Percentiles rank a stretch among this genome's conserved stretches.
Evolutionary conservation across 2,113 vertebrate species (phyloP).

Genomic region (Copsychus sechellarum): DNA sequence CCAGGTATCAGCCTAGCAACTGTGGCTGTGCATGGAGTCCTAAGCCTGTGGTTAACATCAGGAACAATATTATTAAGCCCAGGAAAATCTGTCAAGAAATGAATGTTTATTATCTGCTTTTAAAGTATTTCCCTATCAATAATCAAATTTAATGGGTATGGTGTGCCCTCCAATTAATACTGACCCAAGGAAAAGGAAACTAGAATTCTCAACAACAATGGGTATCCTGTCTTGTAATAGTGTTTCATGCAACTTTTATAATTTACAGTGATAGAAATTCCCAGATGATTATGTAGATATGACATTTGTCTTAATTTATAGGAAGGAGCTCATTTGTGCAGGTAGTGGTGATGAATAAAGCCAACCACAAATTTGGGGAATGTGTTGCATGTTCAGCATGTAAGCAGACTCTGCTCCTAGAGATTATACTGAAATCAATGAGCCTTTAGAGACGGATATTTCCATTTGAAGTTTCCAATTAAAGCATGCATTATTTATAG

Average conservation of each 20-base stretch:
- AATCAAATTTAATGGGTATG: neutral
- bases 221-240: neutral
- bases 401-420: neutral
- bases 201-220: neutral
- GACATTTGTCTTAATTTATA: neutral
- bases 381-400: neutral
- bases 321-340: neutral
- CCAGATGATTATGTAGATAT: neutral
- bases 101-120: neutral
- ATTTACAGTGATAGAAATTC: neutral
- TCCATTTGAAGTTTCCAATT: conserved; percentile 19
- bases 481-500: conserved; percentile 51
- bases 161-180: neutral
- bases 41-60: neutral
- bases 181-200: neutral
- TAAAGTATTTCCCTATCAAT: neutral
- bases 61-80: neutral
- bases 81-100: neutral
- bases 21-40: neutral
- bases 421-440: neutral
- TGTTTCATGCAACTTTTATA: neutral
- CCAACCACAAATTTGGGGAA: neutral
- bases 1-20: neutral
- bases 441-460: neutral
- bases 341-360: neutral